A percentile compares a stretch with the other conserved stretches of the same genome.
Conservation (phyloP, 1,140 invertebrate genomes). For the Phenacoccus solenopsis region DNA sequence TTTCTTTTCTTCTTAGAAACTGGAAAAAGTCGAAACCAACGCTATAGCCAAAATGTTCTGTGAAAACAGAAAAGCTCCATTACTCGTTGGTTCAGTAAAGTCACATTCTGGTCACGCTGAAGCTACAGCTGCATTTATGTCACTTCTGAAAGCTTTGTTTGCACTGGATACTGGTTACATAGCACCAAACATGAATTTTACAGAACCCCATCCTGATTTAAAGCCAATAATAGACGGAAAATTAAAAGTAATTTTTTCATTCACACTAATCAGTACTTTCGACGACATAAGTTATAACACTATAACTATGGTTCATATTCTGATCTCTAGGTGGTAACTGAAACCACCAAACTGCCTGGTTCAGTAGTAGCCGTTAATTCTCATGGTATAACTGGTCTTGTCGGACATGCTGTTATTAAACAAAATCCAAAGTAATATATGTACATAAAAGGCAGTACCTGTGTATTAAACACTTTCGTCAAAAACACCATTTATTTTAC, state of each 20-base stretch:
- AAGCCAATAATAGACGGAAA: conserved; percentile 39
- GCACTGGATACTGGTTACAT: conserved; percentile 26
- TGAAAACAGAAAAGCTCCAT: conserved; percentile 34
- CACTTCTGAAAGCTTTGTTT: conserved; percentile 41
- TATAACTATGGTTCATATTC: neutral
- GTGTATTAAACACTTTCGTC: too few species aligned
- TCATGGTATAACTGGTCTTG: conserved; percentile 48
- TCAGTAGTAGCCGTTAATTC: conserved; percentile 44
- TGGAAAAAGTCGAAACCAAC: conserved; percentile 27
- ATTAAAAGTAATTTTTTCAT: conserved; percentile 25
- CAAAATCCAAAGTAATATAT: conserved; percentile 23
- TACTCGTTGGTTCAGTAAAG: conserved; percentile 61
- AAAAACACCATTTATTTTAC: too few species aligned
- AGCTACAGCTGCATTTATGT: conserved; percentile 46
- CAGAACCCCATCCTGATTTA: conserved; percentile 36
- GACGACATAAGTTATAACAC: too few species aligned
- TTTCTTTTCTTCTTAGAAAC: conserved; percentile 18
- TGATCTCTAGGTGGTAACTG: neutral
- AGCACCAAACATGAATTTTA: conserved; percentile 29
- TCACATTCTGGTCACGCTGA: conserved; percentile 66
- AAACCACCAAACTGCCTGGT: conserved; percentile 11
- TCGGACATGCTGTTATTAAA: conserved; percentile 42
- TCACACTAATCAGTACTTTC: too few species aligned
- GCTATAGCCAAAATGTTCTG: conserved; percentile 25
- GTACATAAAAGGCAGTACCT: too few species aligned